These are phyloP conservation scores for Hirtodrosophila duncani DNA, from an alignment of 2,888 invertebrate species.

Conservation along the genomic window DNA sequence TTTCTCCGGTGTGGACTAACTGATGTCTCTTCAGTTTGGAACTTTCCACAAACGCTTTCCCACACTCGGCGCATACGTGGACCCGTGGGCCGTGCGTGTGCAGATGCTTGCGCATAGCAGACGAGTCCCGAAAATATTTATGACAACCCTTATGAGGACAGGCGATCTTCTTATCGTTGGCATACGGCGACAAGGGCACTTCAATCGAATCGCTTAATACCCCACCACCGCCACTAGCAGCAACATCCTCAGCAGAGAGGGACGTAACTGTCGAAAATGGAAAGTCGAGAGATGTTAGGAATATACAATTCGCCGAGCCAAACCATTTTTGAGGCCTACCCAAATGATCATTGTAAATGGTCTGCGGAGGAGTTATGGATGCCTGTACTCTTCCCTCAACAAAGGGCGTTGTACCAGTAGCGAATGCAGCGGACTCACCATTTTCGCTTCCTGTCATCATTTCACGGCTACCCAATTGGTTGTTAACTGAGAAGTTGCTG, in stretches of 20 bases:
- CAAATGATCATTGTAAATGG: conserved; percentile 13
- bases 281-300: too few species aligned
- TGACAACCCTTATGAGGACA: conserved; percentile 98
- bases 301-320: too few species aligned
- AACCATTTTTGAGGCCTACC: too few species aligned
- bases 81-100: conserved; percentile 98
- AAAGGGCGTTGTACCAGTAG: conserved; percentile 21
- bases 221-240: too few species aligned
- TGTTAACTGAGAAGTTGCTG: too few species aligned
- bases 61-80: conserved; percentile 98
- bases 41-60: conserved; percentile 98
- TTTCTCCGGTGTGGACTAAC: conserved; percentile 97
- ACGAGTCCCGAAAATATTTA: conserved; percentile 98
- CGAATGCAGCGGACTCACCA: conserved; percentile 17
- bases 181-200: conserved; percentile 11
- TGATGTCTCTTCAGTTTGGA: conserved; percentile 98
- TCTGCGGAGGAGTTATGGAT: conserved; percentile 17
- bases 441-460: conserved; percentile 15
- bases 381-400: conserved; percentile 22
- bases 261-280: too few species aligned
- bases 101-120: conserved; percentile 97
- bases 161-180: conserved; percentile 79
- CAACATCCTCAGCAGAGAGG: too few species aligned
- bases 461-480: too few species aligned
- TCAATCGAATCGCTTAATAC: too few species aligned